These are phyloP conservation scores for Sebastes minor DNA, from an alignment of 2,797 vertebrate species.

Conservation along the genomic window DNA sequence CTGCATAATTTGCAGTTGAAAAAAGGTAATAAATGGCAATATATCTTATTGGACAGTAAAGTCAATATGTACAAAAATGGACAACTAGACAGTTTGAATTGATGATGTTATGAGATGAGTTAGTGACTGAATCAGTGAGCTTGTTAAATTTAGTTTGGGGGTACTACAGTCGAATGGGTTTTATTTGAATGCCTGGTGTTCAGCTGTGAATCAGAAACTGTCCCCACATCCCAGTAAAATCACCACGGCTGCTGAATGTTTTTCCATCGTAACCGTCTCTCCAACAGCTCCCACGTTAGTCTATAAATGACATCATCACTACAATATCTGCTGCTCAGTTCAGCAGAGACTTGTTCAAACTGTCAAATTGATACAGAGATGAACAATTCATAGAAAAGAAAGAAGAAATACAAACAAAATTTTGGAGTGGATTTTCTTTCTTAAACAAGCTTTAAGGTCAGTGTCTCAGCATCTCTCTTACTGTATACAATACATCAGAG, in stretches of 20 bases:
- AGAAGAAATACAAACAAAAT: background rate
- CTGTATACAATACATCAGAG: background rate
- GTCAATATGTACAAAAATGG: background rate
- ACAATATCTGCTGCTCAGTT: background rate
- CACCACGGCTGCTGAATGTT: background rate
- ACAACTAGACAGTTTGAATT: background rate
- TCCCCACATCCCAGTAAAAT: slow-evolving; percentile 16
- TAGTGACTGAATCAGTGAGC: background rate
- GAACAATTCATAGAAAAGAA: background rate
- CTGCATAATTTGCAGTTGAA: no score
- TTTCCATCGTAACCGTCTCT: background rate
- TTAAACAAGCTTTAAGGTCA: background rate
- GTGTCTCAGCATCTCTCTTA: background rate
- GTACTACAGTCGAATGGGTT: background rate
- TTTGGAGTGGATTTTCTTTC: background rate
- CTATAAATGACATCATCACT: background rate
- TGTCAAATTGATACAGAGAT: background rate
- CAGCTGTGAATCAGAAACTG: slow-evolving; percentile 1
- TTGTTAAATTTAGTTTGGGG: background rate
- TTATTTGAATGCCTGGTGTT: slow-evolving; percentile 16
- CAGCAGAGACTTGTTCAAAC: background rate
- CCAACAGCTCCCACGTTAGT: background rate
- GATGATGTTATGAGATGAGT: background rate
- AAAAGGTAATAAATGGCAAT: no score
- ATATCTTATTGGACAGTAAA: background rate